These are phyloP conservation scores for Hoplodrina ambigua DNA, from an alignment of 2,888 invertebrate species.

Conservation along the genomic window DNA sequence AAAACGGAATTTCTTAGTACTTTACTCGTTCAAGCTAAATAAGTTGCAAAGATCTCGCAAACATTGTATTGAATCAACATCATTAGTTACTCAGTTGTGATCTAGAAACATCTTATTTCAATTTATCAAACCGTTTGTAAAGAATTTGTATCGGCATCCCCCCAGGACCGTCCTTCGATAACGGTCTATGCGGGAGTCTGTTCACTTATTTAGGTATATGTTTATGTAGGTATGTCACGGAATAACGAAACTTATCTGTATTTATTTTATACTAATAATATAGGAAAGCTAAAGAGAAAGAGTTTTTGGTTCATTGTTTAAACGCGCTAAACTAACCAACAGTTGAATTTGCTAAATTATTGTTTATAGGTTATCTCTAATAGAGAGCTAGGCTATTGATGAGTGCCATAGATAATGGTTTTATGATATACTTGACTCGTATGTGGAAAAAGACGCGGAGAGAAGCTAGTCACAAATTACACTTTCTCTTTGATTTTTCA, in stretches of 20 bases:
- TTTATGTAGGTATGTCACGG: neutral
- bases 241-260: neutral
- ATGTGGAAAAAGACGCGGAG: too few relatives aligned
- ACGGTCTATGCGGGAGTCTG: constrained; percentile 42
- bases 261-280: too few relatives aligned
- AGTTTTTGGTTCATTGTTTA: too few relatives aligned
- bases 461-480: too few relatives aligned
- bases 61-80: neutral
- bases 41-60: neutral
- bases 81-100: constrained; percentile 1
- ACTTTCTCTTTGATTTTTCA: too few relatives aligned
- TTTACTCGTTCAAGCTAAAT: neutral
- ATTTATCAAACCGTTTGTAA: constrained; percentile 18
- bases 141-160: constrained; percentile 26
- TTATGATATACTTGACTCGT: too few relatives aligned
- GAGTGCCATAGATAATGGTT: too few relatives aligned
- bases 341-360: too few relatives aligned
- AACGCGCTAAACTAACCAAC: too few relatives aligned
- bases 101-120: constrained; percentile 3
- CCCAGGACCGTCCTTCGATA: constrained; percentile 30
- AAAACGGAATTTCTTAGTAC: neutral
- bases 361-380: too few relatives aligned
- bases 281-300: too few relatives aligned
- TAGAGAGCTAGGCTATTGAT: too few relatives aligned
- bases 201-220: constrained; percentile 19